Evolutionary conservation across 1,140 invertebrate genomes (phyloP).

Genomic region (Cyclina sinensis): DNA sequence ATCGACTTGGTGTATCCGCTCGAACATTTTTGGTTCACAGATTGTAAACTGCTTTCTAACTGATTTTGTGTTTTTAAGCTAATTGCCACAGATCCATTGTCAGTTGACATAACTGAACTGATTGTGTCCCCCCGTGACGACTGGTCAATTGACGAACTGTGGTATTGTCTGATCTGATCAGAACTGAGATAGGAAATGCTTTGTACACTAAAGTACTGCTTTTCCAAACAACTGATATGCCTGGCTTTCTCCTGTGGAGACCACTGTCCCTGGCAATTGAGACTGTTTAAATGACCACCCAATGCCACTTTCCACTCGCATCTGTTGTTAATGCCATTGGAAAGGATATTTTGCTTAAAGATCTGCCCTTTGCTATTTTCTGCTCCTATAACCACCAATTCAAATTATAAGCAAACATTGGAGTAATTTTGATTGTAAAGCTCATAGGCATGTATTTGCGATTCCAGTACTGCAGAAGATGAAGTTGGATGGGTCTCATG

Average conservation of each 20-base stretch:
- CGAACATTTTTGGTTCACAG: slow-evolving; percentile 3
- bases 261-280: slow-evolving; percentile 58
- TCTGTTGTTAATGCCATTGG: slow-evolving; percentile 22
- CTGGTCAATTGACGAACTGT: slow-evolving; percentile 47
- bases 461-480: slow-evolving; percentile 52
- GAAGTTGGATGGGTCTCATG: slow-evolving; percentile 64
- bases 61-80: slow-evolving; percentile 2
- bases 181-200: slow-evolving; percentile 58
- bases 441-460: slow-evolving; percentile 17
- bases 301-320: slow-evolving; percentile 26
- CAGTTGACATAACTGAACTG: not conserved
- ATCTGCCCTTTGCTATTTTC: slow-evolving; percentile 56
- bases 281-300: slow-evolving; percentile 34
- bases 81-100: slow-evolving; percentile 28
- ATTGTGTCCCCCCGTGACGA: slow-evolving; percentile 38
- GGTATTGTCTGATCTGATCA: slow-evolving; percentile 65
- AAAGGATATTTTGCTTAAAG: not conserved
- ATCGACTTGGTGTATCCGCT: slow-evolving; percentile 24
- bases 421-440: too few relatives aligned
- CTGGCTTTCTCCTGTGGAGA: not conserved
- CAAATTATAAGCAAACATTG: not conserved
- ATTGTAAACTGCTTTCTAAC: slow-evolving; percentile 40
- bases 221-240: slow-evolving; percentile 61
- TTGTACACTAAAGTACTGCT: slow-evolving; percentile 45
- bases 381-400: slow-evolving; percentile 40